phyloP scores from a whole-genome alignment of 2,797 vertebrate species.

The Glyptemys insculpta region DNA sequence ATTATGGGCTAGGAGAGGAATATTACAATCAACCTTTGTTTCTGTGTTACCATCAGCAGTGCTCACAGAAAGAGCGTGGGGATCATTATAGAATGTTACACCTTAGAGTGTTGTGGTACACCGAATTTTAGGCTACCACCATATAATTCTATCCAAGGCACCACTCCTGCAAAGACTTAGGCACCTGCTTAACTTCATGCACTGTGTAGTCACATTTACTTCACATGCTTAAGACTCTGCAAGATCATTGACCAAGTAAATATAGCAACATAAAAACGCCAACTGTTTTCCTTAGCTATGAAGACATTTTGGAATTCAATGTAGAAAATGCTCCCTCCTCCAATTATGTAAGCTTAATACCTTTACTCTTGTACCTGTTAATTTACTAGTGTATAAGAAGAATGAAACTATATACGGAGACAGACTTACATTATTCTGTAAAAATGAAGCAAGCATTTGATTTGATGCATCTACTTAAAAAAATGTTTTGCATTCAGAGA shows the following conservation, averaged over 20 bases:
- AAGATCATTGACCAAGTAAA: background rate
- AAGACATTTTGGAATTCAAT: background rate
- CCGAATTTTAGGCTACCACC: no score
- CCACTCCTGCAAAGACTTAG: no score
- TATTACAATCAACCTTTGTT: no score
- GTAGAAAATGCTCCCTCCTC: background rate
- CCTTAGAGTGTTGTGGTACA: no score
- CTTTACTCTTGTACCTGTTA: background rate
- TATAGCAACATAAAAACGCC: background rate
- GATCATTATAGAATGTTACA: no score
- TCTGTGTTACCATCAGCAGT: no score
- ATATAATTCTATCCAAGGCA: no score
- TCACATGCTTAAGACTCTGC: no score
- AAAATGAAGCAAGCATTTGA: fast-evolving
- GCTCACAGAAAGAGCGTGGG: no score
- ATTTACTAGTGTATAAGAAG: background rate
- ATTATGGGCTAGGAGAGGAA: no score
- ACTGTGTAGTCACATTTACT: no score
- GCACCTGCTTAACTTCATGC: no score
- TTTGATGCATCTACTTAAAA: background rate
- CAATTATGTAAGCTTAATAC: background rate
- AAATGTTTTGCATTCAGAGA: background rate
- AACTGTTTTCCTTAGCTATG: background rate
- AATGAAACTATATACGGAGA: background rate
- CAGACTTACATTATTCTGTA: background rate